Conservation (phyloP, 2,888 invertebrate genomes). For the Norana najaformis region DNA sequence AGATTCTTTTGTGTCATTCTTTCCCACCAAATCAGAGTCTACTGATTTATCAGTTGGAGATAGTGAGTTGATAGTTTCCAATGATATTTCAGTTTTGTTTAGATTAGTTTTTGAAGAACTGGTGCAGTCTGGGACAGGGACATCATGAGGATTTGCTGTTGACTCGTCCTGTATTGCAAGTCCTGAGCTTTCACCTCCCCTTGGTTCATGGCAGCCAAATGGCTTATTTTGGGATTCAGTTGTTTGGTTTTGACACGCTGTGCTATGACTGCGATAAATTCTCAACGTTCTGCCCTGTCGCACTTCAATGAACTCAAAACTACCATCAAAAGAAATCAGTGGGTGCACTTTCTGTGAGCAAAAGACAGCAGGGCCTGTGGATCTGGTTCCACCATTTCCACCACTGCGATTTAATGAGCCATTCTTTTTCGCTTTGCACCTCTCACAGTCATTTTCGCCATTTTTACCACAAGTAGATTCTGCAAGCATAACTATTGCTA, state of each 20-base stretch:
- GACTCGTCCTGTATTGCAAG: background rate
- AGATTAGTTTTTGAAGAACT: background rate
- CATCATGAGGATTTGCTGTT: background rate
- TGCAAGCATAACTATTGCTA: background rate
- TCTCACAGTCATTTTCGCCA: background rate
- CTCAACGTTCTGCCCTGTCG: slow-evolving; percentile 28
- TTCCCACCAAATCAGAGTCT: background rate
- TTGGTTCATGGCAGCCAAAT: background rate
- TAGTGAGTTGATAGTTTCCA: background rate
- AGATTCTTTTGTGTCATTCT: background rate
- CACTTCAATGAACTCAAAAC: slow-evolving; percentile 24
- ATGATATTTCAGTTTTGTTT: background rate
- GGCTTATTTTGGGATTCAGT: background rate
- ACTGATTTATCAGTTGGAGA: background rate
- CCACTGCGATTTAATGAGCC: background rate
- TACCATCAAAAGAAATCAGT: background rate
- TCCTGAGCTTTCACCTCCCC: background rate
- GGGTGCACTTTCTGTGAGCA: slow-evolving; percentile 10
- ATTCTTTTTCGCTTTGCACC: background rate
- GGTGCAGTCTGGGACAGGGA: background rate
- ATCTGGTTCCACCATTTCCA: too few relatives aligned
- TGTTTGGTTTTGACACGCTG: background rate
- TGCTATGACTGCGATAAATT: slow-evolving; percentile 27
- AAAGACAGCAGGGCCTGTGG: background rate
- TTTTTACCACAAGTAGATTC: background rate